Evolutionary conservation across 2,113 vertebrate species (phyloP), one percentile per base, ranked within the genome.

Genomic region (Mus pahari): DNA sequence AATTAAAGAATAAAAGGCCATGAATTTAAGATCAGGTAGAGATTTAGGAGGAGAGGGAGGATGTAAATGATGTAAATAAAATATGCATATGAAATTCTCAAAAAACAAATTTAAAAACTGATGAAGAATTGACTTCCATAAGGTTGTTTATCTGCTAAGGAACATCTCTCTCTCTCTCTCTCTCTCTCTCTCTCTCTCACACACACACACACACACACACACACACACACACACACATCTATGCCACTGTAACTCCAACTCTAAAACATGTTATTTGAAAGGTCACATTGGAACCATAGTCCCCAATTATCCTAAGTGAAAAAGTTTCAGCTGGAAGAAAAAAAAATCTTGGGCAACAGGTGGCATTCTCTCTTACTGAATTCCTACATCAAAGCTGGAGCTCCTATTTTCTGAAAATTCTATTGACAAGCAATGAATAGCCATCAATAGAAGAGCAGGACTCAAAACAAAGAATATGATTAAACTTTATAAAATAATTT

Each of bases 401-500:
- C 77, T 93, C 33, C 42, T 84, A 83, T 64, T 77, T 97, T 94
- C 74, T 93, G 22, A 91, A 93, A 96, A 89, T 78, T 91, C 58
- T 89, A 58, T 93, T 62, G 53, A 42, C 53, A 83, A 90, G 77
- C 71, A 48, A 87, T 94, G 64, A 77, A 3, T 73, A 92, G 26
- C 13, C 60, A 87, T 3, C 74, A 4, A 82, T 73, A 93, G 89
- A 31, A 71, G 26, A 89, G 24, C 86, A 94, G 84, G 31, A 95
- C 14, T 93, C 82, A 92, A 92, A 92, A n/a, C 64, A 89, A 77
- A 95, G 64, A 86, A 83, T 62, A 70, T 22, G 8, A 89, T 50
- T 55, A 55, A 92, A 96, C 20, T 31, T 96, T 93, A 86, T 97
- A 94, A 90, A 93, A 42, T 75, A 84, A 90, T 89, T 53, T 89